These are phyloP conservation scores for Omphaloscelis lunosa DNA, from an alignment of 2,888 invertebrate genomes.

Conservation along the genomic window DNA sequence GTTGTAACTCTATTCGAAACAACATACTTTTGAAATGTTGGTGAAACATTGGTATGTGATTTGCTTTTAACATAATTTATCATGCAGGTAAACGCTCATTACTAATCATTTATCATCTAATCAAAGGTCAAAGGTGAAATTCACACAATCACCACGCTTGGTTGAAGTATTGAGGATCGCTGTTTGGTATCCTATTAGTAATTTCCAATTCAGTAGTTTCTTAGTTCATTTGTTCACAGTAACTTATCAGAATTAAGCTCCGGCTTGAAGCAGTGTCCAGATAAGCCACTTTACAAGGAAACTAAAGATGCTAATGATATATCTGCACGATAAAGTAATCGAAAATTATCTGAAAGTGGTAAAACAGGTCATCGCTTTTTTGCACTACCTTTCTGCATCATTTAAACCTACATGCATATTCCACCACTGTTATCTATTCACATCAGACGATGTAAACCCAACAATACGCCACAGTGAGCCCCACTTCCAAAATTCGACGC, in stretches of 20 bases:
- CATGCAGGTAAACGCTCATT: too few relatives aligned
- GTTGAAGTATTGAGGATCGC: not conserved
- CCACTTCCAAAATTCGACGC: constrained; percentile 43
- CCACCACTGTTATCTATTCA: constrained; percentile 15
- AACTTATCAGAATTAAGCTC: too few relatives aligned
- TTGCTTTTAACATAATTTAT: too few relatives aligned
- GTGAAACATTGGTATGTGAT: not conserved
- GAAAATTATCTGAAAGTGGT: too few relatives aligned
- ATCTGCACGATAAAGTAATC: not conserved
- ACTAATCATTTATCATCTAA: too few relatives aligned
- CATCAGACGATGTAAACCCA: constrained; percentile 15
- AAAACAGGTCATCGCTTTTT: not conserved
- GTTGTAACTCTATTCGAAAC: not conserved
- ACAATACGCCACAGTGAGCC: constrained; percentile 19
- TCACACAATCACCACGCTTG: too few relatives aligned
- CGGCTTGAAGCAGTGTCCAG: not conserved
- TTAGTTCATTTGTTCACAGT: not conserved
- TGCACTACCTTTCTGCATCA: not conserved
- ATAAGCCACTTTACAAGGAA: too few relatives aligned
- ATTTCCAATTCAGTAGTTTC: not conserved
- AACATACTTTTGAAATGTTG: not conserved
- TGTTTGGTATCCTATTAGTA: not conserved
- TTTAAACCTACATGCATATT: not conserved
- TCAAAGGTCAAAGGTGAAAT: not conserved
- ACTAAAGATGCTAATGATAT: not conserved